phyloP scores from a whole-genome alignment of 2,888 invertebrate species.

The Acanthosepion pharaonis region DNA sequence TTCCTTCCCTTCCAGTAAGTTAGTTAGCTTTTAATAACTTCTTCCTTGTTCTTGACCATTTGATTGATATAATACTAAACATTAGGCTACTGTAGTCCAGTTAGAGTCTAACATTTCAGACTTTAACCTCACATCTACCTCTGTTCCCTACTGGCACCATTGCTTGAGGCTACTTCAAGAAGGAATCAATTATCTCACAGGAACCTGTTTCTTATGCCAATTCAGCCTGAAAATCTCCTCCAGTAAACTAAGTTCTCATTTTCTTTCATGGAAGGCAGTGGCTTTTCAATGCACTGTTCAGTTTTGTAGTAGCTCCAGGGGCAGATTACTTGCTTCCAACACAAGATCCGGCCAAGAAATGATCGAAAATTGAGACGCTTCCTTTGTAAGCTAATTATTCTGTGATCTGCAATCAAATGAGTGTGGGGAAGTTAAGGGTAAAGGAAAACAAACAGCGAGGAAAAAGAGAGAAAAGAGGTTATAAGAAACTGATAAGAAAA shows the following conservation, averaged over 20 bases:
- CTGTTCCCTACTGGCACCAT: background rate
- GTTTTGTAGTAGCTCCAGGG: background rate
- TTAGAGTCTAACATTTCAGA: background rate
- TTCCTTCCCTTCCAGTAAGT: background rate
- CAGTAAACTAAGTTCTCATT: background rate
- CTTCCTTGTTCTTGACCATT: background rate
- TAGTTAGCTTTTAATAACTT: conserved; percentile 6
- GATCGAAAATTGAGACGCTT: conserved; percentile 6
- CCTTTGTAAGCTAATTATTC: conserved; percentile 33
- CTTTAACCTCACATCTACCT: background rate
- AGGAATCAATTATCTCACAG: conserved; percentile 22
- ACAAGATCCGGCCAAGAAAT: background rate
- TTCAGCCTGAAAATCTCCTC: background rate
- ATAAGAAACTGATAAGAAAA: background rate
- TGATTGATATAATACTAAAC: background rate
- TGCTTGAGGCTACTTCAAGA: background rate
- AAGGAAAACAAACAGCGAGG: background rate
- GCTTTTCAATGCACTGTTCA: background rate
- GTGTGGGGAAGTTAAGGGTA: background rate
- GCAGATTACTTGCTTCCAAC: conserved; percentile 7
- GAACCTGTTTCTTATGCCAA: conserved; percentile 33
- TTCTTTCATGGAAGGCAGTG: background rate
- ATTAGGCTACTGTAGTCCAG: background rate
- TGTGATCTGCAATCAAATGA: background rate
- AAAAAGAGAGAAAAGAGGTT: background rate